Base-by-base conservation (phyloP, 2,113 vertebrate genomes). In the Poeciliopsis turrubarensis region DNA sequence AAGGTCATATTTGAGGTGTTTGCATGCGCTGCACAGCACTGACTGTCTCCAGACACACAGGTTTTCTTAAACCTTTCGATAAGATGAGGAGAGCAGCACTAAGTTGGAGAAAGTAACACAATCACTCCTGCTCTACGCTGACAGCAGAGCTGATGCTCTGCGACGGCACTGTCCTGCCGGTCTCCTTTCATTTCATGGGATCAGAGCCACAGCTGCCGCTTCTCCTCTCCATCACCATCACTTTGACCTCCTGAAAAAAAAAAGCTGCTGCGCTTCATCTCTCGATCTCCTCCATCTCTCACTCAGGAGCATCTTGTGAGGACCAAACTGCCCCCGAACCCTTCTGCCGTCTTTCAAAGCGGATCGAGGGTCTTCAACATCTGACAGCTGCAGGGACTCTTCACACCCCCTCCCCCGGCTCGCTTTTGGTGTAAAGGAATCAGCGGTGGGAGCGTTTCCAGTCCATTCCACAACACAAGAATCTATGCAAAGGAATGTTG, bases 271-370 rank as follows among this genome's bases (percentile, higher is more conserved):
- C 2, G 41, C 63, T 47, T 61, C 26, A 82, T 76, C 70, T 62
- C 70, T 68, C 69, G 14, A 57, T 72, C 75, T 27, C 4, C 57
- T 22, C 31, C 44, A 68, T 26, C 34, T 51, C 39, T 26, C 13
- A 66, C 15, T 41, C 86, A 99, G 97, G 96, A 96, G 66, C 95
- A 96, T 66, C 92, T 96, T 86, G 94, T 93, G 90, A 96, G 93
- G 91, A 96, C 93, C 86, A 97, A 96, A 88, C 94, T 95, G 74
- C 89, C 96, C 7, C 96, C 96, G 7, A 99, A 98, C 77, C 95
- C 97, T 51, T 98, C 97, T 25, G 97, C 97, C 2, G 94, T 99
- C 87, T 99, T 98, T 91, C 97, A 99, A 91, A 94, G 96, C 0
- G 93, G 96, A 0, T 94, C 95, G 1, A 92, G 94, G 87, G 95